These are phyloP conservation scores for Sylvicapra grimmia DNA, from an alignment of 2,113 vertebrate genomes.

Conservation along the genomic window DNA sequence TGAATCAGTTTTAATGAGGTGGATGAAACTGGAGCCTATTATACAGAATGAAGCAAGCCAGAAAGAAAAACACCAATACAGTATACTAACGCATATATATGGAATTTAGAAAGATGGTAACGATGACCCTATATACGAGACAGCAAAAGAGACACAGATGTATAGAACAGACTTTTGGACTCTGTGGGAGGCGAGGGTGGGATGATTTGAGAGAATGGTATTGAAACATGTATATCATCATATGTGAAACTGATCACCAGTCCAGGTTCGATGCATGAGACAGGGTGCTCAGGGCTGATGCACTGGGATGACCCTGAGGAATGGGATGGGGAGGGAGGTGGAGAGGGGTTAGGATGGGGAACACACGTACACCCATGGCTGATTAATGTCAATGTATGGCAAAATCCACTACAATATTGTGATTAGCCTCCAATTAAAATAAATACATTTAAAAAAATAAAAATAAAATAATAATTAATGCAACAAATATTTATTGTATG, in stretches of 20 bases:
- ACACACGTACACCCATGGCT: background rate
- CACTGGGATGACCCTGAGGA: background rate
- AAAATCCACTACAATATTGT: background rate
- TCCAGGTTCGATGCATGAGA: background rate
- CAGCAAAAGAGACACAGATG: background rate
- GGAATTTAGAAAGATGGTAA: background rate
- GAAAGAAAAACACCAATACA: background rate
- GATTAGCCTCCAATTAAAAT: background rate
- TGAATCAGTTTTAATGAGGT: background rate
- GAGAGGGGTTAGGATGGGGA: background rate
- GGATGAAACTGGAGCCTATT: background rate
- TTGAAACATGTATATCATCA: background rate
- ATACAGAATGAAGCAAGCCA: background rate
- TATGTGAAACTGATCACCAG: background rate
- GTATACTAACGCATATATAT: background rate
- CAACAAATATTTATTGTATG: background rate
- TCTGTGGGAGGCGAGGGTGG: background rate
- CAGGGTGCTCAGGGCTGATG: background rate
- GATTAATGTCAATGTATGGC: background rate
- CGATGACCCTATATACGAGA: background rate
- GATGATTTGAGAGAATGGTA: background rate
- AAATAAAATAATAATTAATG: background rate
- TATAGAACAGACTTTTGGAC: background rate
- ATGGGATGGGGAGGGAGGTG: background rate
- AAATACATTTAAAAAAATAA: background rate